Evolutionary conservation across 2,797 vertebrate species (phyloP).

Genomic region (Erethizon dorsatum): DNA sequence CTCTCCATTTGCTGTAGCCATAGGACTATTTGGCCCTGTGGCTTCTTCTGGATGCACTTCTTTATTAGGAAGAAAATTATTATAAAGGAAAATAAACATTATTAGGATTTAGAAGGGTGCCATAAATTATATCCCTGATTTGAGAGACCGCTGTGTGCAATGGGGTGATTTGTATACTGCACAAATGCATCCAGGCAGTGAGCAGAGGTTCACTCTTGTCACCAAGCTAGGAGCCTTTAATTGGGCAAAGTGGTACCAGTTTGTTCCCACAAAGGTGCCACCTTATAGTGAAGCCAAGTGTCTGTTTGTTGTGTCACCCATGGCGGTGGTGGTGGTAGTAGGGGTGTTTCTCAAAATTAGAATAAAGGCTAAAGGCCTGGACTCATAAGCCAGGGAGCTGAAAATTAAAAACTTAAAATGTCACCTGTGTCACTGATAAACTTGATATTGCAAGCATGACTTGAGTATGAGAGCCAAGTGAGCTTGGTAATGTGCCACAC

Average conservation of each 20-base stretch:
- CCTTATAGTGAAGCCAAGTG: neutral
- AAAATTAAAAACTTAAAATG: neutral
- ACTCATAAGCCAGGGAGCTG: neutral
- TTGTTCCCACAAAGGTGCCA: neutral
- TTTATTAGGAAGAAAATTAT: conserved; percentile 1
- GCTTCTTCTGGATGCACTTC: neutral
- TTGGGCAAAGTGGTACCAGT: neutral
- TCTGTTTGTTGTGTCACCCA: neutral
- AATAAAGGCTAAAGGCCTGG: neutral
- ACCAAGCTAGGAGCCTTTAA: neutral
- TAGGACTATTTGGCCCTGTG: neutral
- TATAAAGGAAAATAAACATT: conserved; percentile 25
- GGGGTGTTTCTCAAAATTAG: neutral
- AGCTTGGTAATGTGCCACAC: neutral
- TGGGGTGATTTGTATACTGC: neutral
- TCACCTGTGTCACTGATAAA: neutral
- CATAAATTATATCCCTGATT: neutral
- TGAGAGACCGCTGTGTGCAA: rapidly evolving
- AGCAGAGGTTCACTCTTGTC: neutral
- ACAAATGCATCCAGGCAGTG: neutral
- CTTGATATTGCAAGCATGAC: neutral
- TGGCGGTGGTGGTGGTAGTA: neutral
- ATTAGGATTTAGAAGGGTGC: neutral
- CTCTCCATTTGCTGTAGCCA: neutral
- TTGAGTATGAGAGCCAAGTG: neutral